Evolutionary conservation across 23 tunicate species (phyloP), one percentile per base, ranked within the genome.

Genomic region (Phallusia fumigata): DNA sequence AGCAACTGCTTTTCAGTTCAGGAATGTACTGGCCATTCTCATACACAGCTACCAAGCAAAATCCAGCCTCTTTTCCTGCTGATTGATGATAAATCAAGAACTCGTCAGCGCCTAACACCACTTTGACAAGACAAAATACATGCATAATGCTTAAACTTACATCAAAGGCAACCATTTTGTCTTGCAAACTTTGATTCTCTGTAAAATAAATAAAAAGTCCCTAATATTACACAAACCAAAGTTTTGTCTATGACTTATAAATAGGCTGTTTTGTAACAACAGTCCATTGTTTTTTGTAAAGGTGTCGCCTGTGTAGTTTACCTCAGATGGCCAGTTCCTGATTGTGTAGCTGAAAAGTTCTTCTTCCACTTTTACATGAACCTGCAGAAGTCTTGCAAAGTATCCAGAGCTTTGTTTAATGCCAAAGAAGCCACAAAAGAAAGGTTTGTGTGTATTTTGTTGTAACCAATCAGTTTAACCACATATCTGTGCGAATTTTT

Each of bases 291-390:
- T 58, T 31, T 24, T n/a, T n/a, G 5, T 21, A 13, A 85, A 92
- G 97, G 97, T 19, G 86, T 83, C 6, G 28, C 76, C 31, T 80
- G 79, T 31, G 97, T 92, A 0, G 86, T 92, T 0, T 72, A 28
- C 21, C 40, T 76, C 3, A 30, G 80, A 31, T 92, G 97, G 97
- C 76, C 87, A 53, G 91, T 92, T 21, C 91, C 97, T 0, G 91
- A 92, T 64, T 32, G 8, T 32, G 91, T 84, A 18, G 19, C 73
- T 18, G 83, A 76, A 35, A 53, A 58, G 0, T 92, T 92, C 69
- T 84, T 53, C 31, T 87, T 84, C 45, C 86, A 92, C 69, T 87
- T 92, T 64, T 92, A 92, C 52, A 33, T 81, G 24, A 65, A 78
- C 21, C 33, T 92, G 74, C 91, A 87, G 44, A 73, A 35, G 22